Base-by-base conservation (phyloP, 2,113 vertebrate genomes). In the Chaetura pelagica region DNA sequence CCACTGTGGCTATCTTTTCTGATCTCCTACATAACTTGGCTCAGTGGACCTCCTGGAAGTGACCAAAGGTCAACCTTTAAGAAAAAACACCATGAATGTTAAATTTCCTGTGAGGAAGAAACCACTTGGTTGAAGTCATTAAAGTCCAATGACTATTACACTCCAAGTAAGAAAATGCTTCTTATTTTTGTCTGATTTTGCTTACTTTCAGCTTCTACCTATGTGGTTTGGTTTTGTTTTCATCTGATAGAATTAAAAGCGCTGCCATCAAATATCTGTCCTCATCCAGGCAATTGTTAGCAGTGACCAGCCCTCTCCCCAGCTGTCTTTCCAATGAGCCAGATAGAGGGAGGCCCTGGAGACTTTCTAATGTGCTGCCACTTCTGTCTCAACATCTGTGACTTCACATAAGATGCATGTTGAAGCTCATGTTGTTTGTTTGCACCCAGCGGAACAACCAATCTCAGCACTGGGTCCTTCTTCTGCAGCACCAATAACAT, bases 391-490 rank as follows among this genome's bases (percentile, higher is more conserved):
- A 69, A 84, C 32, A 59, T 59, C 32, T 82, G 44, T 75, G 57
- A 64, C 40, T 82, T 84, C 29, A 26, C 4, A 0, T 77, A 58
- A 84, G 40, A 48, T 2, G 4, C 0, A 3, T 0, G 0, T 21
- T 80, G 46, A 83, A 86, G 52, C 34, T 51, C 26, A 58, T 20
- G 9, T 61, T 64, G 42, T 42, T 87, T 14, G 1, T 62, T 71
- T 74, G 46, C 48, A 63, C 38, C 14, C 57, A 86, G 63, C 64
- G 23, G 49, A 49, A 49, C 22, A 23, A 49, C 22, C 22, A 49
- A 11, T 49, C 49, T 49, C 52, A 86, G 63, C 64, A 76, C 34
- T 9, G 35, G 5, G 12, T 54, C 24, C 42, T 87, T 52, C 22
- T 80, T 82, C 75, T 0, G 0, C 7, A 67, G 30, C 64, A 81